A percentile compares a stretch with the other conserved stretches of the same genome.
Evolutionary conservation across 1,140 invertebrate genomes (phyloP).

Genomic region (Aphidius ervi): DNA sequence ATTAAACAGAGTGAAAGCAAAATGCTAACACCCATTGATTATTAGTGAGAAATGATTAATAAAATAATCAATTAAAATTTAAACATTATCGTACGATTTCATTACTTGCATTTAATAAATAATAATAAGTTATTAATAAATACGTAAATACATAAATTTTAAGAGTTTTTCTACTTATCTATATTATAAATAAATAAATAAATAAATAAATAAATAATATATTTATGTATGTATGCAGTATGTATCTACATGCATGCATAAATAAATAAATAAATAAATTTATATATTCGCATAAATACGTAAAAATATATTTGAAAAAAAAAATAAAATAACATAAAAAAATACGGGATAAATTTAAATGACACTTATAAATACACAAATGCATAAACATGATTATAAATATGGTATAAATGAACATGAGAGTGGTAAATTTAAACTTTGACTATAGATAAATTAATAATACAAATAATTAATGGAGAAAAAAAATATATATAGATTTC

Average conservation of each 20-base stretch:
- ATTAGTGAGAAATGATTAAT: slow-evolving; percentile 27
- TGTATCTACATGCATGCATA: no score
- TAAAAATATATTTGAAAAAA: no score
- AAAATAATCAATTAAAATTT: slow-evolving; percentile 27
- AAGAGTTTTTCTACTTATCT: slow-evolving; percentile 49
- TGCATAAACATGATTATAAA: slow-evolving; percentile 21
- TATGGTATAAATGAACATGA: slow-evolving; percentile 32
- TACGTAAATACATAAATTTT: slow-evolving; percentile 28
- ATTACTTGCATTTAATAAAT: slow-evolving; percentile 32
- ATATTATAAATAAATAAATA: slow-evolving; percentile 27
- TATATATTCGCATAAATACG: slow-evolving; percentile 7
- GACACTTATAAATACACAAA: slow-evolving; percentile 30
- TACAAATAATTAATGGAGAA: slow-evolving; percentile 8
- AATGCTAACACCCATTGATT: slow-evolving; percentile 24
- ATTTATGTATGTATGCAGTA: no score
- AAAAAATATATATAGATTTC: slow-evolving; percentile 3
- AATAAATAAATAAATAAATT: slow-evolving; percentile 8
- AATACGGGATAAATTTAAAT: slow-evolving; percentile 12
- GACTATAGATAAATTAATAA: slow-evolving; percentile 25
- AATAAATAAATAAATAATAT: slow-evolving; percentile 1
- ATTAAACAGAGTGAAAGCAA: slow-evolving; percentile 16
- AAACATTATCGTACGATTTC: slow-evolving; percentile 27
- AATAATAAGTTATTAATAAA: slow-evolving; percentile 17
- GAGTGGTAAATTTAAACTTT: slow-evolving; percentile 28
- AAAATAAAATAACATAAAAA: slow-evolving; percentile 14